Evolutionary conservation across 2,888 invertebrate genomes (phyloP).

Genomic region (Brachylomia viminalis): DNA sequence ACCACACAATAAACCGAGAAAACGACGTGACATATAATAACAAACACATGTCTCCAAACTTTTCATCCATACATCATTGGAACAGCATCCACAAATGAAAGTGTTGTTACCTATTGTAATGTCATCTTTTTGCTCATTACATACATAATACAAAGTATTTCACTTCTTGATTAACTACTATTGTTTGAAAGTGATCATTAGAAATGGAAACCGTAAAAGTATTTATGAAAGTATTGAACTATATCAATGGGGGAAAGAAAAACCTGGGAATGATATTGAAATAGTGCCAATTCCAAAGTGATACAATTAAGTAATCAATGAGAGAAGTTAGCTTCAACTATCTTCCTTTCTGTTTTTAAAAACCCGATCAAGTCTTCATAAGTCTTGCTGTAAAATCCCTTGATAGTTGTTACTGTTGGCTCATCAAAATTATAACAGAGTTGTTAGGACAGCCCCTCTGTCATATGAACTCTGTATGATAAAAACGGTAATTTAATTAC

Average conservation of each 20-base stretch:
- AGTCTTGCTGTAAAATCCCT: no score
- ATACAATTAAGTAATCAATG: no score
- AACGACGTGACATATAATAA: neutral
- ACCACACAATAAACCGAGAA: neutral
- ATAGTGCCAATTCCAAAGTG: no score
- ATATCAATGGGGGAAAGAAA: neutral
- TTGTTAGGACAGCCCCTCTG: no score
- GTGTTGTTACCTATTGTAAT: slow-evolving; percentile 56
- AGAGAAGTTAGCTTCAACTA: no score
- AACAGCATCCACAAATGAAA: slow-evolving; percentile 43
- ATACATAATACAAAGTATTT: neutral
- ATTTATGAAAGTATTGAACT: slow-evolving; percentile 39
- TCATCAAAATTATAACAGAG: no score
- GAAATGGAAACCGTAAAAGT: slow-evolving; percentile 43
- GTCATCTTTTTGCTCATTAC: slow-evolving; percentile 47
- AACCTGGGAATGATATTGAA: neutral
- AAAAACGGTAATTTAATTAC: no score
- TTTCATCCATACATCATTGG: slow-evolving; percentile 34
- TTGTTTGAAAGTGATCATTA: slow-evolving; percentile 27
- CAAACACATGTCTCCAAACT: slow-evolving; percentile 11
- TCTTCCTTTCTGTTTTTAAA: no score
- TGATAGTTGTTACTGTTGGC: no score
- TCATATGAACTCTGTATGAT: no score
- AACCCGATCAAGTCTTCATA: no score
- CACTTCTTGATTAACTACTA: slow-evolving; percentile 32